These are phyloP conservation scores for Egretta garzetta DNA, from an alignment of 2,113 vertebrate species.

Conservation along the genomic window DNA sequence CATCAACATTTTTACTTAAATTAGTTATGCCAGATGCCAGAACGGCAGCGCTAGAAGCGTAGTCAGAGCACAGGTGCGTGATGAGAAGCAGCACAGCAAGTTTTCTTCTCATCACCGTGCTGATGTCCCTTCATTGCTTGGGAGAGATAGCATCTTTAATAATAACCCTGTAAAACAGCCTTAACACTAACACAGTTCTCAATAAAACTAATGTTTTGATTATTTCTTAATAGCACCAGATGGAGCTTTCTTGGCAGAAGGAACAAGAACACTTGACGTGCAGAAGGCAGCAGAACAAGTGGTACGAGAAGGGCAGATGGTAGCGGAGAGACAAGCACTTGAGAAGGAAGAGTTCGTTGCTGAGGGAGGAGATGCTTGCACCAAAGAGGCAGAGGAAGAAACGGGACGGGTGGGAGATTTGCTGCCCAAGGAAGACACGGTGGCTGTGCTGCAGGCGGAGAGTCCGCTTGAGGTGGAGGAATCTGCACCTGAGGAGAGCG, in stretches of 20 bases:
- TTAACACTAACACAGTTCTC: not conserved
- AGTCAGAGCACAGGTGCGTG: not conserved
- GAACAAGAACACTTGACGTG: not conserved
- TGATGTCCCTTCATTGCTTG: not conserved
- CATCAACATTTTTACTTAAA: not conserved
- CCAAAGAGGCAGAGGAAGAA: rapidly evolving
- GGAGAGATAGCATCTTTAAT: not conserved
- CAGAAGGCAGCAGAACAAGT: not conserved
- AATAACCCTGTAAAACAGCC: not conserved
- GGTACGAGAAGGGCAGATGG: not conserved
- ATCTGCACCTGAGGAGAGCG: not conserved
- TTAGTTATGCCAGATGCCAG: not conserved
- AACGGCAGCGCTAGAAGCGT: not conserved
- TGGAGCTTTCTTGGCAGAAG: not conserved
- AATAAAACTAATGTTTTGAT: not conserved
- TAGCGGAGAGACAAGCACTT: not conserved
- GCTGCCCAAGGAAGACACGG: not conserved
- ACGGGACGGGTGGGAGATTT: rapidly evolving
- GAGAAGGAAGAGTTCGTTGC: not conserved
- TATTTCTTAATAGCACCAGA: not conserved
- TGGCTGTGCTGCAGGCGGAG: not conserved
- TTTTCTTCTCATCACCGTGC: not conserved
- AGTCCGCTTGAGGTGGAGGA: not conserved
- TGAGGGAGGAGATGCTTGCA: not conserved
- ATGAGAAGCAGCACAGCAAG: not conserved